Conservation (phyloP, 92 coral and sea anemone genomes). For the Epizoanthus scotinus region DNA sequence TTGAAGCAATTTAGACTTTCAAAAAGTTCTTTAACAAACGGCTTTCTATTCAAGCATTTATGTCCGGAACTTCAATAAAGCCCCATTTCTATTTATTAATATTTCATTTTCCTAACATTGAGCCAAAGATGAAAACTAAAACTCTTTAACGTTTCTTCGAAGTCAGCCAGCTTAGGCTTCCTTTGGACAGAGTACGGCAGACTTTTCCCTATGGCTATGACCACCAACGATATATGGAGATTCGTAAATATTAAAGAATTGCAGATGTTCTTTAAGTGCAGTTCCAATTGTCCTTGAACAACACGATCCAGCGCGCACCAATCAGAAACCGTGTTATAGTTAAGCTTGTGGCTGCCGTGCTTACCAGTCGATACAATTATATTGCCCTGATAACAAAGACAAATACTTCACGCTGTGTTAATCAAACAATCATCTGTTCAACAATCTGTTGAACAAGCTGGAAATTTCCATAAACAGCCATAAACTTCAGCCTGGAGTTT, state of each 20-base stretch:
- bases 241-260: conserved; percentile 1
- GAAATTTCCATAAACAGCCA: conserved; percentile 41
- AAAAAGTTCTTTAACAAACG: no score
- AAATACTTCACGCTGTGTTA: conserved; percentile 46
- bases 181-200: no score
- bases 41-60: no score
- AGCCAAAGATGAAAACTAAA: no score
- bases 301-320: not conserved
- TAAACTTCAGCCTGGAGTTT: conserved; percentile 9
- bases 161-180: no score
- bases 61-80: no score
- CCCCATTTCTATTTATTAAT: no score
- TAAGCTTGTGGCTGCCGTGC: conserved; percentile 41
- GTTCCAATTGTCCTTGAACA: not conserved
- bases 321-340: conserved; percentile 27
- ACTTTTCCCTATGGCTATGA: no score
- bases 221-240: conserved; percentile 24
- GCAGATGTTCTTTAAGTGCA: conserved; percentile 24
- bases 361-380: conserved; percentile 43
- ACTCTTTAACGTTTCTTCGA: no score
- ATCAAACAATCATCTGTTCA: conserved; percentile 43
- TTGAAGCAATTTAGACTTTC: no score
- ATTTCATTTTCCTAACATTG: no score
- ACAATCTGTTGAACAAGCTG: conserved; percentile 15
- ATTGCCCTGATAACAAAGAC: conserved; percentile 39